Evolutionary conservation across 2,888 invertebrate species (phyloP), one percentile per base, ranked within the genome.

Genomic region (Brassicogethes aeneus): DNA sequence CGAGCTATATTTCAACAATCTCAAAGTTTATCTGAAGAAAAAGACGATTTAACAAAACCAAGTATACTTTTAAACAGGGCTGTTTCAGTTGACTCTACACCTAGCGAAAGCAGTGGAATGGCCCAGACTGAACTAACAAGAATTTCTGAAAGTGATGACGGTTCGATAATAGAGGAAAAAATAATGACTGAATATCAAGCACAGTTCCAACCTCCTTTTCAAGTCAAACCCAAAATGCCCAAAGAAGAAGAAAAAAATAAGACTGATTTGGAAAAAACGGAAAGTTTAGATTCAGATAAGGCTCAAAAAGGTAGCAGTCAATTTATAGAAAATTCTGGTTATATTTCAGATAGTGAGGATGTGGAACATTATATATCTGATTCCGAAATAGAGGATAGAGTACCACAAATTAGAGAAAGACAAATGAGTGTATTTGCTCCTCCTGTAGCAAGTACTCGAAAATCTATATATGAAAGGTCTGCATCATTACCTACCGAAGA

Each of bases 401-500:
- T 68, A 7, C 66, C 69, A 14, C 68, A 68, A 52, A 66, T 69
- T 39, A 50, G 68, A 36, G 65, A 66, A 42, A 48, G 68, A 31
- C 65, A 68, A 48, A 68, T 69, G 68, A 68, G 68, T 43, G 65
- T 69, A 3, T 66, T 65, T 48, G 59, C 66, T 31, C 60, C 65
- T 5, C 57, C 63, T 8, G 61, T 59, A 3, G 50, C 60, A 7
- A 50, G 61, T 2, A 49, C 54, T 2, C 55, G 66, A 13, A 68
- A 64, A 55, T 61, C 63, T 12, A 63, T 69, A 33, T 71, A 69
- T 48, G 71, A 71, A 55, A 56, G 73, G 43, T 72, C 72, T 2
- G 65, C 68, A 23, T 73, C 73, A 1, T 51, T 73, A 35, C 73
- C 73, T 2, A 69, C 70, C n/a, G 70, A 70, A 55, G 66, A 68